Evolutionary conservation across 2,113 vertebrate species (phyloP).

Genomic region (Cryptomyrus ogoouensis): DNA sequence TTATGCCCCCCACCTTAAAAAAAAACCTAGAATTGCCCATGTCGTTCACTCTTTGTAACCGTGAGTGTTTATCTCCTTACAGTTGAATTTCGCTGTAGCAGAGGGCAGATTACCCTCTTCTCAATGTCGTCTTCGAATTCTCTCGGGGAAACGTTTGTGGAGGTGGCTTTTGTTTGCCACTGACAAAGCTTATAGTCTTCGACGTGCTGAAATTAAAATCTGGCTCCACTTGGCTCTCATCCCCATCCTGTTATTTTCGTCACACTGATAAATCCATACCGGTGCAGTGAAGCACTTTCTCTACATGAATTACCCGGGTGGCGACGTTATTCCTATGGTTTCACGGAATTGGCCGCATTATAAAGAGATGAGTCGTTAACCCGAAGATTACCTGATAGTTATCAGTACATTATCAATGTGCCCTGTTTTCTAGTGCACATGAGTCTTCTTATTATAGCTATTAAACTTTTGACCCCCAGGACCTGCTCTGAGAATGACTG

Average conservation of each 20-base stretch:
- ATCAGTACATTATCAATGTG: neutral
- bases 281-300: neutral
- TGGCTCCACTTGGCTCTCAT: neutral
- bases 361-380: neutral
- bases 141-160: neutral
- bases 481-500: conserved; percentile 93
- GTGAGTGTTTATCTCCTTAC: no score
- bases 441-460: neutral
- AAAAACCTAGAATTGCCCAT: neutral
- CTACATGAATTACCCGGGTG: neutral
- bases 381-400: neutral
- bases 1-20: neutral
- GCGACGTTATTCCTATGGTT: neutral
- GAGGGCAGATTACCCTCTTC: neutral
- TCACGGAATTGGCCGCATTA: neutral
- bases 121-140: neutral
- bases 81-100: neutral
- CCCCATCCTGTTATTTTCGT: neutral
- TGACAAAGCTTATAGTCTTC: neutral
- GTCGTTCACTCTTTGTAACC: neutral
- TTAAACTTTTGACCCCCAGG: conserved; percentile 51
- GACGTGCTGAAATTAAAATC: neutral
- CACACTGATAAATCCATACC: neutral
- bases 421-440: neutral
- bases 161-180: neutral